These are phyloP conservation scores for Phthorimaea operculella DNA, from an alignment of 1,140 invertebrate genomes.

Conservation along the genomic window DNA sequence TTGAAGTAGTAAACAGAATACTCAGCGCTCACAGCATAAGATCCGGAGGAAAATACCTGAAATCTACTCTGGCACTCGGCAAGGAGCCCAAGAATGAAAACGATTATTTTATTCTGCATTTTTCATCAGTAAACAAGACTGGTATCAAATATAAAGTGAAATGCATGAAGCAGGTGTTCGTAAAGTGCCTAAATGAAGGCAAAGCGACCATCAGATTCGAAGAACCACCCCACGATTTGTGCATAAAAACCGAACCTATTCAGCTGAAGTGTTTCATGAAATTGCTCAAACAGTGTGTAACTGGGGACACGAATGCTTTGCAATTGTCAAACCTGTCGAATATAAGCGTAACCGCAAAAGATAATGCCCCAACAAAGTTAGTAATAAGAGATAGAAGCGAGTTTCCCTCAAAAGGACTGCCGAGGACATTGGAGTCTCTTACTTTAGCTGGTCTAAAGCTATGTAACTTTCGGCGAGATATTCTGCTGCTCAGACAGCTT, in stretches of 20 bases:
- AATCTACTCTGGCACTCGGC: conserved; percentile 74
- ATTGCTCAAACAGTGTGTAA: conserved; percentile 71
- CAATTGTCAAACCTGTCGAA: conserved; percentile 55
- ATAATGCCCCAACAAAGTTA: conserved; percentile 70
- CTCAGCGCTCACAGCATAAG: conserved; percentile 53
- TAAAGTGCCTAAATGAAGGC: conserved; percentile 77
- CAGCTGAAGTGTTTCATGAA: conserved; percentile 77
- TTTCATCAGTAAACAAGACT: conserved; percentile 72
- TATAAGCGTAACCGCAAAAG: conserved; percentile 66
- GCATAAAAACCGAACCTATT: conserved; percentile 73
- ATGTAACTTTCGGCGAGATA: conserved; percentile 74
- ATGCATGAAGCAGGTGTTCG: conserved; percentile 74
- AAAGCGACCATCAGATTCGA: conserved; percentile 79
- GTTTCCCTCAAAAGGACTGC: conserved; percentile 77
- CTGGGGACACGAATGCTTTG: conserved; percentile 66
- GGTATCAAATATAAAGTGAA: conserved; percentile 76
- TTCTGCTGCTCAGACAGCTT: conserved; percentile 73
- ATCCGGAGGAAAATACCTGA: conserved; percentile 60
- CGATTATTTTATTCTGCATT: conserved; percentile 73
- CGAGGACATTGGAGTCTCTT: conserved; percentile 71
- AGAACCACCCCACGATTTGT: conserved; percentile 76
- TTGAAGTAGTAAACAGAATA: conserved; percentile 72
- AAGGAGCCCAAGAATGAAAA: conserved; percentile 69
- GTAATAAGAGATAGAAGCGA: conserved; percentile 71
- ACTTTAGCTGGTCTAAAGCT: conserved; percentile 70